Conservation (phyloP, 2,888 invertebrate genomes). For the Lithophane ornitopus region DNA sequence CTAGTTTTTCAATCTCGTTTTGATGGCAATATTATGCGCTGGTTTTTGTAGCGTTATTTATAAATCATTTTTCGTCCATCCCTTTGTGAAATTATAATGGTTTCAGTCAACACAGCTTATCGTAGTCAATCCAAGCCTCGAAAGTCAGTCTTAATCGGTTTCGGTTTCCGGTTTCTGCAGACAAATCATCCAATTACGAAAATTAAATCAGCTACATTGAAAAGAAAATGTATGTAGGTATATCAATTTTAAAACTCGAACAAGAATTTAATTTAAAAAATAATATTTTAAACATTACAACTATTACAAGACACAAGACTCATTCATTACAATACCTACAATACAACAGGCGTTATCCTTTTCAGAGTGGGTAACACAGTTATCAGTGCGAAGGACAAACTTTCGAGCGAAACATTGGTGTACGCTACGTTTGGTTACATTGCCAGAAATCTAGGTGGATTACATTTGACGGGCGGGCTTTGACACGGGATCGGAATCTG, state of each 20-base stretch:
- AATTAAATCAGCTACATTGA: background rate
- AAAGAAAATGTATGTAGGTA: background rate
- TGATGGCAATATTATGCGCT: background rate
- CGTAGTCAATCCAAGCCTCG: background rate
- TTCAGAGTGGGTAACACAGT: too few species aligned
- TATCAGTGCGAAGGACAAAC: background rate
- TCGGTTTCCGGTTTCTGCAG: background rate
- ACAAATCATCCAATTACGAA: background rate
- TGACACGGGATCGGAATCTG: conserved; percentile 1
- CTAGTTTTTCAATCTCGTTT: conserved; percentile 33
- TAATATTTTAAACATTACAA: background rate
- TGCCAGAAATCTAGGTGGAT: conserved; percentile 11
- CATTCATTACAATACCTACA: background rate
- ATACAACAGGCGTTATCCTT: background rate
- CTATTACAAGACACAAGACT: background rate
- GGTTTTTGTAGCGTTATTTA: background rate
- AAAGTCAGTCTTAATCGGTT: too few species aligned
- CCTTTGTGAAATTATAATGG: background rate
- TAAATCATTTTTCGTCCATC: background rate
- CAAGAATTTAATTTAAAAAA: too few species aligned
- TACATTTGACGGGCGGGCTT: conserved; percentile 5
- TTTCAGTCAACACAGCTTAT: background rate
- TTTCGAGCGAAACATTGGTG: background rate
- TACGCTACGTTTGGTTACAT: background rate
- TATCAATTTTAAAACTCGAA: too few species aligned